Evolutionary conservation across 2,888 invertebrate genomes (phyloP).

Genomic region (Meiosimyza decipiens): DNA sequence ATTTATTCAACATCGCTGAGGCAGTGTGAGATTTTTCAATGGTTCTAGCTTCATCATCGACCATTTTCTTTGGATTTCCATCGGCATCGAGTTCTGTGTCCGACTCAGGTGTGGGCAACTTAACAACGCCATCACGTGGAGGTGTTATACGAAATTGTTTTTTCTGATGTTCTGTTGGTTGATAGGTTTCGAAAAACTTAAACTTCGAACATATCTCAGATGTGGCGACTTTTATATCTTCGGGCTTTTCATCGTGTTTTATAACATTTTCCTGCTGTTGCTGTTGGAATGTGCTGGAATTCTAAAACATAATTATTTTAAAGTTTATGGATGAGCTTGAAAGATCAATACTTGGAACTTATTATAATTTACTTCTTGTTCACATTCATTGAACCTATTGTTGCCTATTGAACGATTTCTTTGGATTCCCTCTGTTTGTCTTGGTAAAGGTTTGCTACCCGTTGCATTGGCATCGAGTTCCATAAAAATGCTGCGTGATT

Average conservation of each 20-base stretch:
- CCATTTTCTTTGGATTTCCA: constrained; percentile 73
- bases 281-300: constrained; percentile 27
- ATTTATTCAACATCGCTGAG: constrained; percentile 87
- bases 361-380: constrained; percentile 44
- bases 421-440: constrained; percentile 37
- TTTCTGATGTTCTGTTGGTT: constrained; percentile 72
- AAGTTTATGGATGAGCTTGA: constrained; percentile 17
- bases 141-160: constrained; percentile 89
- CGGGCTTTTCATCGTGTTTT: constrained; percentile 72
- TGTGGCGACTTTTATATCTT: constrained; percentile 83
- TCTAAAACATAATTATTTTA: constrained; percentile 9
- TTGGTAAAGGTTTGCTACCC: constrained; percentile 53
- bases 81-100: constrained; percentile 70
- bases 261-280: constrained; percentile 36
- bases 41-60: constrained; percentile 23
- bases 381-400: constrained; percentile 27
- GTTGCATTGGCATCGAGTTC: constrained; percentile 85
- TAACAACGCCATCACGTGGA: constrained; percentile 81
- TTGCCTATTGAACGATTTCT: constrained; percentile 30
- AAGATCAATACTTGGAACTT: neutral
- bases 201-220: constrained; percentile 87
- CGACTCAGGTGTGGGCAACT: constrained; percentile 61
- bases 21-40: constrained; percentile 24
- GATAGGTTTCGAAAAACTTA: constrained; percentile 91
- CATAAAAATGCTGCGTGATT: constrained; percentile 86